Evolutionary conservation across 2,888 invertebrate species (phyloP), one percentile per base, ranked within the genome.

Genomic region (Mythimna impura): DNA sequence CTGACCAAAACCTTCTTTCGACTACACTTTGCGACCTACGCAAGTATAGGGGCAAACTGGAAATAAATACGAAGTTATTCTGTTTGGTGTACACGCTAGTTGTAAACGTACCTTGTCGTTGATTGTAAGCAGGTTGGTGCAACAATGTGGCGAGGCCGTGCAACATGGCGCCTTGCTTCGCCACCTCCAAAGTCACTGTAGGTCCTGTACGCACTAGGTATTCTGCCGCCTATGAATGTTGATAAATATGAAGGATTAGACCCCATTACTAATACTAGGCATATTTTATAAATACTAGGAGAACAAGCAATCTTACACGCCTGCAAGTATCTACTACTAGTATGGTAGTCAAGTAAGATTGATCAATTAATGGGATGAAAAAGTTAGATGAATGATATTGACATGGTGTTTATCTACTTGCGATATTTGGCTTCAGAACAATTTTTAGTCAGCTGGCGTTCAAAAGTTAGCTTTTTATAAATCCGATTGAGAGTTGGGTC

Each of bases 121-220:
- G 95, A 80, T 93, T 94, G 86, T 94, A 94, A 0, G 95, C 91
- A 17, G 99, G 99, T 92, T 99, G 99, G 86, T 98, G 98, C 66
- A 99, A 96, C 76, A 99, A 96, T 22, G 99, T 99, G 22, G 99
- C 99, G 71, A 99, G 96, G 40, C 99, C 99, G 95, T 99, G 99
- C 92, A 98, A 98, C 89, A 99, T 98, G 66, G 99, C 99, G 66
- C 99, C 99, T 93, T 99, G 99, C 94, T 99, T 99, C 36, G 99
- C 99, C 76, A 99, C 99, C 93, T 99, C 99, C 81, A 99, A 94
- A 10, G 98, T 98, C 43, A 99, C 99, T 8, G 99, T 97, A 57
- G 98, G 98, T 12, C 99, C 99, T 20, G 99, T 99, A 71, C 98
- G 97, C 62, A 99, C 99, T 91, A 99, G 97, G 92, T 99, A 98